Evolutionary conservation across 2,113 vertebrate species (phyloP).

Genomic region (Symphodus melops): DNA sequence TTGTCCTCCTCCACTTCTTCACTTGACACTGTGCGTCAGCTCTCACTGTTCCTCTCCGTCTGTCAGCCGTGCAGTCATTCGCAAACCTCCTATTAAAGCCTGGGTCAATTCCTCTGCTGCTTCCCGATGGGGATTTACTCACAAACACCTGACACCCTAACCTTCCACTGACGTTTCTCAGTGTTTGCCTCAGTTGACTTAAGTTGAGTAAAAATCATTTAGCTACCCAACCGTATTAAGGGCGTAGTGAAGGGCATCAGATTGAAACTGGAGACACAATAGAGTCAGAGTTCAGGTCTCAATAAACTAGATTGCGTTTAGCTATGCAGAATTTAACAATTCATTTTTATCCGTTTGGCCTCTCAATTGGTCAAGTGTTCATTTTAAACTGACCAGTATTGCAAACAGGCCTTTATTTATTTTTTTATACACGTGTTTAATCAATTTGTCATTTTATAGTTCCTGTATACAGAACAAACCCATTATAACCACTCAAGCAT

Average conservation of each 20-base stretch:
- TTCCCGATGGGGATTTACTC: constrained; percentile 66
- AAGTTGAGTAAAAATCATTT: constrained; percentile 70
- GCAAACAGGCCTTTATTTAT: constrained; percentile 3
- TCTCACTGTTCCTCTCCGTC: constrained; percentile 36
- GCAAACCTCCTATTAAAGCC: constrained; percentile 57
- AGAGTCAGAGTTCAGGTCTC: constrained; percentile 17
- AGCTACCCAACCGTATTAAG: constrained; percentile 57
- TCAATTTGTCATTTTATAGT: constrained; percentile 21
- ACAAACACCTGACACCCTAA: constrained; percentile 69
- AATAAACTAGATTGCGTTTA: not conserved
- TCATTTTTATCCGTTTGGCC: not conserved
- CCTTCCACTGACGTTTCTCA: constrained; percentile 73
- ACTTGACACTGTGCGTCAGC: constrained; percentile 36
- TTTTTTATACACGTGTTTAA: constrained; percentile 31
- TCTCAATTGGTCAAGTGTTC: not conserved
- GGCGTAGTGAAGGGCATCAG: constrained; percentile 55
- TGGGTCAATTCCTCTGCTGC: constrained; percentile 66
- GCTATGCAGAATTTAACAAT: constrained; percentile 29
- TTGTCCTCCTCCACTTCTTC: constrained; percentile 35
- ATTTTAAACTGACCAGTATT: not conserved
- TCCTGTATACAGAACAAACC: constrained; percentile 3
- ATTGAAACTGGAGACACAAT: constrained; percentile 20
- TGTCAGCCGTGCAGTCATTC: constrained; percentile 52
- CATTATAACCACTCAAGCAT: constrained; percentile 9
- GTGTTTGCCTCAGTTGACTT: constrained; percentile 70